Conservation (phyloP, 2,113 vertebrate species). For the Dasyornis broadbenti region DNA sequence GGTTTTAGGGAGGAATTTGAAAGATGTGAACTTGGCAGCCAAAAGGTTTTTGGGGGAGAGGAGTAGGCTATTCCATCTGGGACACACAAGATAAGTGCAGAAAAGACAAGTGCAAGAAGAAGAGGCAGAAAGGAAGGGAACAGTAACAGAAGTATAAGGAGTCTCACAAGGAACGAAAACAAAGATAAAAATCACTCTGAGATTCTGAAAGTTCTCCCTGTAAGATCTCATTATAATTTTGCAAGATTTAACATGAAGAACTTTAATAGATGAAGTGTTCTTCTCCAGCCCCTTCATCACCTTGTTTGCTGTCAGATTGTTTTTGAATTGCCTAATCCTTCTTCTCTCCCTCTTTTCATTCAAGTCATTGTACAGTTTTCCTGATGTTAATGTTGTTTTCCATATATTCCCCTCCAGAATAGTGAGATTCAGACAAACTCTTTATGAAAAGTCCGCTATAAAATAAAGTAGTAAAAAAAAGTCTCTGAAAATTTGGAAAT, state of each 20-base stretch:
- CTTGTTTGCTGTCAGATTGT: not conserved
- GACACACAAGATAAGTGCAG: not conserved
- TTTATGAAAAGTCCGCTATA: not conserved
- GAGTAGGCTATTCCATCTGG: not conserved
- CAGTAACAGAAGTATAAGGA: not conserved
- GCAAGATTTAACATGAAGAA: not conserved
- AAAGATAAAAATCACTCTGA: not conserved
- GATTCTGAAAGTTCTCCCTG: not conserved
- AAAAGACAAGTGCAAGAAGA: not conserved
- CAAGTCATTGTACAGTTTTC: not conserved
- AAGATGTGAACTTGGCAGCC: not conserved
- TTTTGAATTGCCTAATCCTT: not conserved
- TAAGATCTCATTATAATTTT: not conserved
- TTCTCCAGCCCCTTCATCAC: not conserved
- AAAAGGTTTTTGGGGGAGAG: not conserved
- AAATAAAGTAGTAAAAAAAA: not conserved
- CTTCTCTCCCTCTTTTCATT: not conserved
- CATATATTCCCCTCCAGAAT: not conserved
- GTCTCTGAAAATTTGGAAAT: not conserved
- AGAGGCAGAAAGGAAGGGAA: not conserved
- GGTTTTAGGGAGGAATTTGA: conserved; percentile 24
- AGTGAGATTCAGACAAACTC: not conserved
- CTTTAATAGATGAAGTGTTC: not conserved
- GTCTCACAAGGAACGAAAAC: not conserved
- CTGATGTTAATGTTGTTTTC: not conserved